Evolutionary conservation across 2,797 vertebrate genomes (phyloP), one percentile per base, ranked within the genome.

Genomic region (Danio jaintianensis): DNA sequence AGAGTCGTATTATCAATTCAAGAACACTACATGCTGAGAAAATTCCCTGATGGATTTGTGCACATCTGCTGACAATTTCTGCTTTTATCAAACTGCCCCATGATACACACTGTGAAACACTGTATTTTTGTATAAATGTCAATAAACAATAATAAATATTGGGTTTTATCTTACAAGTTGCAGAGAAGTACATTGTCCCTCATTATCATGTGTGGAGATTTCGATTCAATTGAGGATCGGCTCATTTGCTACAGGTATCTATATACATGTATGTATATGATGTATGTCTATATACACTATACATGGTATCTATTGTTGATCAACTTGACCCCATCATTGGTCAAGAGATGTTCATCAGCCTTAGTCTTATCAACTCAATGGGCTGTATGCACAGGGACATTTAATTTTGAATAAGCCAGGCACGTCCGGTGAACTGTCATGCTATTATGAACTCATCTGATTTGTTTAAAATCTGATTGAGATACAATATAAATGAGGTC

Each of bases 1-100:
- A 98, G 97, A 91, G 85, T 36, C 85, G 91, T 20, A 93, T 94
- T 83, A 78, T 61, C 75, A 95, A 92, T 87, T 97, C 97, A 83
- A 93, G 89, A 86, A 88, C 92, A 11, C 90, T 98, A 55, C 87
- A 82, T 81, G 93, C 96, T 4, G 96, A 97, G 84, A 95, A 92
- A 89, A 96, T 98, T 88, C 96, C 97, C 36, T 98, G 91, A 97
- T 36, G 68, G 20, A 38, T n/a, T n/a, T n/a, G n/a, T n/a, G n/a
- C n/a, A n/a, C n/a, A 40, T 42, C 0, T 55, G 66, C 42, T 15
- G 16, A 3, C 47, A 6, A 7, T 52, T 16, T 55, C 12, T 42
- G 42, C 12, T 52, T 70, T 61, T 69, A 61, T 43, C 7, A 47
- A 7, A 7, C 9, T 16, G 10, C 73, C 11, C 4, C 15, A 20